Conservation (phyloP, 1,140 invertebrate species). For the Gonioctena quinquepunctata region DNA sequence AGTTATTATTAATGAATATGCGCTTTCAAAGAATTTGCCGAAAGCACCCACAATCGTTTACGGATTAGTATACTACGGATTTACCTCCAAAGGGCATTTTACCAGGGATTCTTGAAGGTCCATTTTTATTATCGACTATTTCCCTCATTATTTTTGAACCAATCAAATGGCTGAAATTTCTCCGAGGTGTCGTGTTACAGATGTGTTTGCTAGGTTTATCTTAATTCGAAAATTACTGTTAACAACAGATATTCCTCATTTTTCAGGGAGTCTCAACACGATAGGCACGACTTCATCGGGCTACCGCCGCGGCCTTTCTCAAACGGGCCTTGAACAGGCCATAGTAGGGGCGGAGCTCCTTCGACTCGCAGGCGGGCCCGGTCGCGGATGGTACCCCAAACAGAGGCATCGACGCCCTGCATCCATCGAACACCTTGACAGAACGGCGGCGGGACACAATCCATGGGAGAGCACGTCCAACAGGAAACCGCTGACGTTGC, state of each 20-base stretch:
- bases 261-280: constrained; percentile 59
- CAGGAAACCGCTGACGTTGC: constrained; percentile 77
- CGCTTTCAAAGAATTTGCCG: no score
- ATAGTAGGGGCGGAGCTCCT: constrained; percentile 76
- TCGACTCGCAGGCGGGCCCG: constrained; percentile 75
- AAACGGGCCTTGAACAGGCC: constrained; percentile 55
- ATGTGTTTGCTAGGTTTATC: no score
- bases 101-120: no score
- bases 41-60: no score
- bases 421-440: constrained; percentile 82
- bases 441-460: constrained; percentile 62
- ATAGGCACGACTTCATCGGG: constrained; percentile 52
- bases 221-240: no score
- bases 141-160: no score
- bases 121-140: no score
- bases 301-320: constrained; percentile 38
- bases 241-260: not conserved
- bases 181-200: no score
- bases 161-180: no score
- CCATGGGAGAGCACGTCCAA: constrained; percentile 56
- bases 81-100: no score
- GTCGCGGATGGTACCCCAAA: constrained; percentile 81
- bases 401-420: constrained; percentile 72
- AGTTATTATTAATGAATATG: no score
- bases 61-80: no score